These are phyloP conservation scores for Dicerorhinus sumatrensis DNA, from an alignment of 2,113 vertebrate species.

Conservation along the genomic window DNA sequence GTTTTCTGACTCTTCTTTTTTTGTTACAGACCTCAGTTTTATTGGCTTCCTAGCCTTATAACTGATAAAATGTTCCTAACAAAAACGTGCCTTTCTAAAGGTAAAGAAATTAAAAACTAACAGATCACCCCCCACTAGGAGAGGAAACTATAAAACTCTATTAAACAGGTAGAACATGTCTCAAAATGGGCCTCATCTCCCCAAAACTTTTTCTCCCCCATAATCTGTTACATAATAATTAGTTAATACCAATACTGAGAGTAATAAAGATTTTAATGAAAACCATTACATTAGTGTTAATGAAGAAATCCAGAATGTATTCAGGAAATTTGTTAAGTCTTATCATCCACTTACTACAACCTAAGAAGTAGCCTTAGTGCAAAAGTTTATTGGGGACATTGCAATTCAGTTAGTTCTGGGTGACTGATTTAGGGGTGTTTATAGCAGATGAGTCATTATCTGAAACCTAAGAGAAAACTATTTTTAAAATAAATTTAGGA, in stretches of 20 bases:
- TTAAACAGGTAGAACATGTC: background rate
- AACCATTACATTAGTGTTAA: background rate
- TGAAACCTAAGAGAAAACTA: slow-evolving; percentile 15
- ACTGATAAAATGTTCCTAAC: background rate
- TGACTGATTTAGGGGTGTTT: slow-evolving; percentile 80
- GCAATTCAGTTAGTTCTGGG: slow-evolving; percentile 74
- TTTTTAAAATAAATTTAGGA: background rate
- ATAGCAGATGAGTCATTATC: slow-evolving; percentile 40
- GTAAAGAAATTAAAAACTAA: background rate
- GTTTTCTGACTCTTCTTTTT: background rate
- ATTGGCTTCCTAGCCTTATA: background rate
- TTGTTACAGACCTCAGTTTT: background rate
- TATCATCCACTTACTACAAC: slow-evolving; percentile 27
- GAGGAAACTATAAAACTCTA: background rate
- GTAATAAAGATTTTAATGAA: background rate
- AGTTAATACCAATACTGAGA: background rate
- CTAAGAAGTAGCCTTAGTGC: slow-evolving; percentile 19
- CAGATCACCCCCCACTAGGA: background rate
- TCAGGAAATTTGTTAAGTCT: background rate
- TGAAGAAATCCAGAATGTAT: background rate
- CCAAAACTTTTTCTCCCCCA: background rate
- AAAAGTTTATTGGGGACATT: slow-evolving; percentile 69
- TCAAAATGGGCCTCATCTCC: background rate
- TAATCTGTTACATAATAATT: background rate
- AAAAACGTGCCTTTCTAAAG: background rate